Percentiles rank a stretch among this genome's conserved stretches.
These are phyloP conservation scores for Gymnocheta viridis DNA, from an alignment of 2,888 invertebrate genomes.

Conservation along the genomic window DNA sequence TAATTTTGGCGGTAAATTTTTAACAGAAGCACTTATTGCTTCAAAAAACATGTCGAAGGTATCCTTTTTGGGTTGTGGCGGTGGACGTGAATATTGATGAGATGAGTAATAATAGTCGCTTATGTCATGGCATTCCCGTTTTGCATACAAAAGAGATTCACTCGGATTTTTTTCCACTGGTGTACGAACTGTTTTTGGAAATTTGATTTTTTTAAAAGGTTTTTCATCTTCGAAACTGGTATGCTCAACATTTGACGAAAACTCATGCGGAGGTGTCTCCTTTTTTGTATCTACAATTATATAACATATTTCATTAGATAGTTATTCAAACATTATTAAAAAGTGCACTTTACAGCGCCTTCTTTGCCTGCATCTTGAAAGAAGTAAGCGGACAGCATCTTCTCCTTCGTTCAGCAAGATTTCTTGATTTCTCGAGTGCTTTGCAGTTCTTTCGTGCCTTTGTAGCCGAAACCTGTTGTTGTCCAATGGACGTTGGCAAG, in stretches of 20 bases:
- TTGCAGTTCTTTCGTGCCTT: slow-evolving; percentile 78
- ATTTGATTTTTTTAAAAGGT: slow-evolving; percentile 1
- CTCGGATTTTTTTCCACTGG: slow-evolving; percentile 13
- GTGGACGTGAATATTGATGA: slow-evolving; percentile 1
- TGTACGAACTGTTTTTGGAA: neutral
- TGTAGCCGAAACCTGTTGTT: slow-evolving; percentile 80
- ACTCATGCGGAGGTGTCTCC: neutral
- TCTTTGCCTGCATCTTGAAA: slow-evolving; percentile 72
- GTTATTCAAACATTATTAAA: neutral
- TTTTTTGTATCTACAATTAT: slow-evolving; percentile 37
- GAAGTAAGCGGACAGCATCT: slow-evolving; percentile 73
- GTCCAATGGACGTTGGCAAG: slow-evolving; percentile 77
- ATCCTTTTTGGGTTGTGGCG: slow-evolving; percentile 64
- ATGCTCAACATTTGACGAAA: neutral
- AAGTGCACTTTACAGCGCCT: slow-evolving; percentile 73
- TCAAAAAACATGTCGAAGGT: slow-evolving; percentile 78
- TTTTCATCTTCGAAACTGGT: slow-evolving; percentile 3
- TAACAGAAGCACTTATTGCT: slow-evolving; percentile 77
- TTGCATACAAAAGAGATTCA: neutral
- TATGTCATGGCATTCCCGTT: slow-evolving; percentile 71
- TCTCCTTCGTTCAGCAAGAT: slow-evolving; percentile 76
- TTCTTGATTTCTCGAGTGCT: slow-evolving; percentile 78
- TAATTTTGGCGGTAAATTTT: slow-evolving; percentile 76
- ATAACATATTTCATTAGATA: neutral
- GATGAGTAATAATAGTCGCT: slow-evolving; percentile 70